Evolutionary conservation across 2,888 invertebrate genomes (phyloP).

Genomic region (Cordilura impudica): DNA sequence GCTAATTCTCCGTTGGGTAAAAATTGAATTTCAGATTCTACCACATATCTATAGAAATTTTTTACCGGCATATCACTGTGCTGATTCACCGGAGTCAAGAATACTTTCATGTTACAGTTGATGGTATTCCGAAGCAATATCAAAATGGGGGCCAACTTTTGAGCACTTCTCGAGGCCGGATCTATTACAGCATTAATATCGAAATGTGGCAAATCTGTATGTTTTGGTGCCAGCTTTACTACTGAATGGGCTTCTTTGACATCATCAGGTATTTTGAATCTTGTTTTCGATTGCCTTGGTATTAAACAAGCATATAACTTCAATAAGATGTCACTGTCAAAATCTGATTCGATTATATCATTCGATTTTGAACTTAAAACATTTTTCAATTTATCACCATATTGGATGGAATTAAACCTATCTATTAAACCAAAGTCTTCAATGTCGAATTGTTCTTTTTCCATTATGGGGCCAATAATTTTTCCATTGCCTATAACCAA

Average conservation of each 20-base stretch:
- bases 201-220: slow-evolving; percentile 71
- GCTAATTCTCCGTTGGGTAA: slow-evolving; percentile 83
- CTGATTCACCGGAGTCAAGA: slow-evolving; percentile 95
- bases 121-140: slow-evolving; percentile 89
- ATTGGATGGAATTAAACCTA: slow-evolving; percentile 83
- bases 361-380: slow-evolving; percentile 63
- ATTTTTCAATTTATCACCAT: slow-evolving; percentile 85
- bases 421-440: slow-evolving; percentile 96
- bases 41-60: slow-evolving; percentile 96
- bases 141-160: slow-evolving; percentile 92
- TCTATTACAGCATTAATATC: slow-evolving; percentile 82
- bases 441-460: slow-evolving; percentile 86
- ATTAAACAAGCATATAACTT: slow-evolving; percentile 88
- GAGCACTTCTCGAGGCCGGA: slow-evolving; percentile 95
- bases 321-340: slow-evolving; percentile 83
- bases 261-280: slow-evolving; percentile 84
- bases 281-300: slow-evolving; percentile 84
- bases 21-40: slow-evolving; percentile 93
- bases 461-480: slow-evolving; percentile 89
- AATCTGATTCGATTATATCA: slow-evolving; percentile 63
- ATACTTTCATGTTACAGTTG: slow-evolving; percentile 93
- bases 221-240: slow-evolving; percentile 78
- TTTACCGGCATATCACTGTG: slow-evolving; percentile 99
- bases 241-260: slow-evolving; percentile 81
- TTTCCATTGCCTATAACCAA: slow-evolving; percentile 93